These are phyloP conservation scores for Drosophila truncata DNA, from an alignment of 1,140 invertebrate genomes.

Conservation along the genomic window DNA sequence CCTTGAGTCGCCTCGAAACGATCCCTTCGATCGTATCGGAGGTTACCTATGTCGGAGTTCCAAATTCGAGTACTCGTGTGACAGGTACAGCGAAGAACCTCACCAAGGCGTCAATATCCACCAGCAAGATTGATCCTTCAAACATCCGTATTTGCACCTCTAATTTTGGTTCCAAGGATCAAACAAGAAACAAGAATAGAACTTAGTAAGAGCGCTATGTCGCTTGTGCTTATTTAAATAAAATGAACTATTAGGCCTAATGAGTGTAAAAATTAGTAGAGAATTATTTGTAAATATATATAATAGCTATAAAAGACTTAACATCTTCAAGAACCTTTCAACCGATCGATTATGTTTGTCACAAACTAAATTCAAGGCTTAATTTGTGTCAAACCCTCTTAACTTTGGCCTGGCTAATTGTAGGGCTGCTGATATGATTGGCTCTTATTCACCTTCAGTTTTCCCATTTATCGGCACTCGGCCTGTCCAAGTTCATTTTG, in stretches of 20 bases:
- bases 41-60: not conserved
- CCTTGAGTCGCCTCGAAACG: not conserved
- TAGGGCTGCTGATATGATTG: conserved; percentile 47
- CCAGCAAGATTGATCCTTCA: not conserved
- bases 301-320: too few species aligned
- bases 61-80: not conserved
- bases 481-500: conserved; percentile 42
- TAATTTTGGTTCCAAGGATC: not conserved
- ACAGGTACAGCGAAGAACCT: not conserved
- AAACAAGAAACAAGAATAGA: too few species aligned
- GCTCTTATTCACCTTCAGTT: conserved; percentile 12
- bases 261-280: too few species aligned
- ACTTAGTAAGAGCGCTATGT: not conserved
- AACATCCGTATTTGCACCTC: conserved; percentile 3
- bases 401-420: conserved; percentile 9
- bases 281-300: too few species aligned
- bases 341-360: not conserved
- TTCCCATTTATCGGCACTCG: conserved; percentile 7
- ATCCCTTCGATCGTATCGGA: conserved; percentile 9
- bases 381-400: not conserved
- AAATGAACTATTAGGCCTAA: not conserved
- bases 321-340: not conserved
- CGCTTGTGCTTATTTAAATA: not conserved
- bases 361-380: not conserved
- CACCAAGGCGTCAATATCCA: not conserved